Evolutionary conservation across 2,797 vertebrate genomes (phyloP).

Genomic region (Otolemur crassicaudatus): DNA sequence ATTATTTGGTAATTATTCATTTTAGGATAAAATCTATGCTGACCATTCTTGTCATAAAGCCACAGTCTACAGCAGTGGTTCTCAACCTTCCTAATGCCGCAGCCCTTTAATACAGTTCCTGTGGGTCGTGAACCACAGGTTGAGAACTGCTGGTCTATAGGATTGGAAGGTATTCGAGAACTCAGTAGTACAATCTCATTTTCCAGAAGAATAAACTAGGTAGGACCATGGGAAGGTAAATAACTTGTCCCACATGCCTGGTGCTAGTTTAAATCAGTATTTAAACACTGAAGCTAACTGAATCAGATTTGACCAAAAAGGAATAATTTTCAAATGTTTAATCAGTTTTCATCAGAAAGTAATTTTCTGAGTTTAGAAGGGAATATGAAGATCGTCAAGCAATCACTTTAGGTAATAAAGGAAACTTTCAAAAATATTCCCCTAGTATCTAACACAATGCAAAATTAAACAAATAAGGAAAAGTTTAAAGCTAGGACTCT

Average conservation of each 20-base stretch:
- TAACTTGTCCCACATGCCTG: not conserved
- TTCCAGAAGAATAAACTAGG: constrained; percentile 22
- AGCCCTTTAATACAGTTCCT: too few relatives aligned
- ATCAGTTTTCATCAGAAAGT: constrained; percentile 53
- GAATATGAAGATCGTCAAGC: constrained; percentile 33
- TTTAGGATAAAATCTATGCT: constrained; percentile 37
- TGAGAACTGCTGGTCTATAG: not conserved
- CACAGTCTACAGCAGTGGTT: not conserved
- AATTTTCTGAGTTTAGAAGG: constrained; percentile 60
- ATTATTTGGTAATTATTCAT: constrained; percentile 27
- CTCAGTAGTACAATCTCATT: constrained; percentile 19
- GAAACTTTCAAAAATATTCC: constrained; percentile 52
- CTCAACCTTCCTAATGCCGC: too few relatives aligned
- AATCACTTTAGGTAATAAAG: constrained; percentile 37
- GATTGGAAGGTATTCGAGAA: not conserved
- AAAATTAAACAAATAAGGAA: constrained; percentile 14
- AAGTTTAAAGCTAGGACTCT: constrained; percentile 45
- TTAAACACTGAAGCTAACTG: constrained; percentile 51
- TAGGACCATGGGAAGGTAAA: not conserved
- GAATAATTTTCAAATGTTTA: constrained; percentile 68
- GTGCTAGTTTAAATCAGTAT: not conserved
- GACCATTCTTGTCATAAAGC: not conserved
- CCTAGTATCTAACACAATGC: constrained; percentile 25
- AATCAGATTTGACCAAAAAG: constrained; percentile 57
- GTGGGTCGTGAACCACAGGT: too few relatives aligned